Evolutionary conservation across 1,140 invertebrate genomes (phyloP), one percentile per base, ranked within the genome.

Genomic region (Achatina immaculata): DNA sequence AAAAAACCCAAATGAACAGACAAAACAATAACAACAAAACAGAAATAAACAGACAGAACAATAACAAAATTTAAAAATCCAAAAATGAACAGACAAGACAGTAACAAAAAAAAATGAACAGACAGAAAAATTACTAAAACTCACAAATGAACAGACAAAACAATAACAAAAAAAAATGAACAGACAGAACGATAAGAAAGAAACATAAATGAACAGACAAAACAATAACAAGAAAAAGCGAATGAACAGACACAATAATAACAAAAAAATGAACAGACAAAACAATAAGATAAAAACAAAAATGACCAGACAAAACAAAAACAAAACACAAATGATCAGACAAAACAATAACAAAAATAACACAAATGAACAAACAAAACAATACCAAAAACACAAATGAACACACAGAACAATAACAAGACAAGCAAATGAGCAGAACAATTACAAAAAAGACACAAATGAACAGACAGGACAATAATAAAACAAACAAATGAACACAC

Each of bases 331-430:
- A 19, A 66, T 19, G 31, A 66, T 66, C 14, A 66, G 31, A 19
- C 14, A 66, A 66, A 66, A 19, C 14, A 66, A 66, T 66, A 66
- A 66, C 65, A 66, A 19, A 66, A 66, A 66, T 66, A 66, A 66
- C 31, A 66, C 11, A 66, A 24, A 66, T 24, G 31, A 66, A 66
- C n/a, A n/a, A n/a, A n/a, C n/a, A n/a, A n/a, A n/a, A n/a, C n/a
- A n/a, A n/a, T n/a, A n/a, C n/a, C n/a, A 66, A 19, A 66, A 66
- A 66, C 31, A 66, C 14, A 24, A 66, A 19, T 19, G 11, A 66
- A 19, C 14, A 66, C 11, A 66, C 11, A 24, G 31, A 66, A 19
- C 14, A 66, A 24, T 19, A 19, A 24, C 14, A 66, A 19, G 31
- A 66, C 11, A 66, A 19, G 11, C 14, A 66, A 19, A 24, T 19